Evolutionary conservation across 2,113 vertebrate species (phyloP), one percentile per base, ranked within the genome.

Genomic region (Rhizomys pruinosus): DNA sequence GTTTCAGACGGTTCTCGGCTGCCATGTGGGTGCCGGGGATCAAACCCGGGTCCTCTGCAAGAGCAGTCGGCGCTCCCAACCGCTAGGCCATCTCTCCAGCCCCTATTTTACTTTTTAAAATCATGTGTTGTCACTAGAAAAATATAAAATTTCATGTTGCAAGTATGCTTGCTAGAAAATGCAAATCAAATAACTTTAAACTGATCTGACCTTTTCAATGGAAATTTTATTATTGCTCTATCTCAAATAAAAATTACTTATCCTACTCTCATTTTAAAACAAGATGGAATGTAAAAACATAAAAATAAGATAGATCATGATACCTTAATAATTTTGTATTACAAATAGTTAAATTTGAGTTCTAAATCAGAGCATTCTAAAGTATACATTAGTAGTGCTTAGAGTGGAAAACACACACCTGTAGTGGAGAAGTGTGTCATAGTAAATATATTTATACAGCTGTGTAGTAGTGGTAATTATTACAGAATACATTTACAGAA

Each of bases 391-490:
- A 64, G 71, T 90, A 96, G 96, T 96, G 91, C 85, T 96, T 71
- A 22, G 90, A 87, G 91, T 97, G 97, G 97, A 97, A 98, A 98
- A 95, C 92, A 34, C 92, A 87, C 97, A 98, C 97, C 94, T 98
- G 97, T 87, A 90, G 95, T 86, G 93, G 87, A 97, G 95, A 97
- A 97, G 95, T 96, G 94, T 88, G 93, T 97, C 95, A 82, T 94
- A 86, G 94, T 97, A 97, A 98, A 98, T 96, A 96, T 97, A 96
- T 98, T 98, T 98, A 90, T 97, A 94, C 98, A 98, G 97, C 97
- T 98, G 98, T 93, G 71, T 93, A 96, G 96, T 91, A 96, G 96
- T 92, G 89, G 95, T 89, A 95, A 57, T 96, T 91, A 93, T 93
- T 97, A 96, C 74, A 96, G 93, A 92, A 55, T 5, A 63, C 96